Conservation (phyloP, 92 coral and sea anemone genomes). For the Chrysogorgia sp. region DNA sequence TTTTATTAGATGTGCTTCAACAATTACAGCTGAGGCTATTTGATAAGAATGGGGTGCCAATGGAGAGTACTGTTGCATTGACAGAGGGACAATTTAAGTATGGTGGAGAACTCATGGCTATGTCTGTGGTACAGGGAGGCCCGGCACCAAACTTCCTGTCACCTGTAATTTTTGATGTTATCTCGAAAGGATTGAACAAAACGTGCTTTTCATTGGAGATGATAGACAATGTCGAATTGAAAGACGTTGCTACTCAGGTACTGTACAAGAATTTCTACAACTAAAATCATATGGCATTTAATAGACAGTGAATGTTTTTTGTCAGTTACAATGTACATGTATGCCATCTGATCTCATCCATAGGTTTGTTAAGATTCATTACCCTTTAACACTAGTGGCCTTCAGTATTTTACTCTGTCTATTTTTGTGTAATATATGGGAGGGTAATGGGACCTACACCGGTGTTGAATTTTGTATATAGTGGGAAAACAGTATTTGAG, state of each 20-base stretch:
- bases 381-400: too few relatives aligned
- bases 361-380: too few relatives aligned
- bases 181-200: slow-evolving; percentile 17
- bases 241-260: slow-evolving; percentile 24
- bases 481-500: too few relatives aligned
- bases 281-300: too few relatives aligned
- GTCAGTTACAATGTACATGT: too few relatives aligned
- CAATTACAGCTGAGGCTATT: slow-evolving; percentile 10
- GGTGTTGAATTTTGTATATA: too few relatives aligned
- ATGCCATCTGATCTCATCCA: too few relatives aligned
- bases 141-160: slow-evolving; percentile 72
- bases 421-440: too few relatives aligned
- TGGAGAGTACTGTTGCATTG: slow-evolving; percentile 58
- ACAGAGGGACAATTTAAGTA: slow-evolving; percentile 49
- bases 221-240: slow-evolving; percentile 16
- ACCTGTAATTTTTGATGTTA: slow-evolving; percentile 37
- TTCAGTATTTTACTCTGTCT: too few relatives aligned
- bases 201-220: slow-evolving; percentile 5
- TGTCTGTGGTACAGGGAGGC: slow-evolving; percentile 69
- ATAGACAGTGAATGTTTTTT: too few relatives aligned
- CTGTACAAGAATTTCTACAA: not conserved
- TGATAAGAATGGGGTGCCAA: slow-evolving; percentile 55
- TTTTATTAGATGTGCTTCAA: slow-evolving; percentile 21
- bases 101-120: slow-evolving; percentile 59
- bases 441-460: too few relatives aligned